These are phyloP conservation scores for Caenorhabditis afra DNA, from an alignment of 2,888 invertebrate genomes.

Conservation along the genomic window DNA sequence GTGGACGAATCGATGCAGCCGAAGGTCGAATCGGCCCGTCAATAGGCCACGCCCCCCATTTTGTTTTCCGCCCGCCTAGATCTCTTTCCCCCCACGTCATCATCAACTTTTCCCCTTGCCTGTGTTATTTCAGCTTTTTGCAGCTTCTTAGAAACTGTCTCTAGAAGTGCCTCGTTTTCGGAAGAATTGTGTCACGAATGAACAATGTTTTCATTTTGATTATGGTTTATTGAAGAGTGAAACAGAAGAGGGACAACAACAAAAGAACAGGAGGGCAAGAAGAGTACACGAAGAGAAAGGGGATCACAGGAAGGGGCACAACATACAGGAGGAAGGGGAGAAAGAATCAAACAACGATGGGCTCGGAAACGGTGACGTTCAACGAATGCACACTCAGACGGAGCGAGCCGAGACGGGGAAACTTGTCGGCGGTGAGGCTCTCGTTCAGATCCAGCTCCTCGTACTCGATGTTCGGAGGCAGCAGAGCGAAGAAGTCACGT, in stretches of 20 bases:
- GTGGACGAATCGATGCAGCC: slow-evolving; percentile 48
- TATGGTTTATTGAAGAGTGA: neutral
- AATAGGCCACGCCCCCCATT: slow-evolving; percentile 26
- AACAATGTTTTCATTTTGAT: too few relatives aligned
- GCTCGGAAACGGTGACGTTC: slow-evolving; percentile 16
- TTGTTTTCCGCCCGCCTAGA: slow-evolving; percentile 37
- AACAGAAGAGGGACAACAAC: neutral
- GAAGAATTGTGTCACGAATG: slow-evolving; percentile 10
- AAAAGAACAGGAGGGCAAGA: neutral
- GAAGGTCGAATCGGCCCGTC: slow-evolving; percentile 57
- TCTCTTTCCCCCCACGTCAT: slow-evolving; percentile 16
- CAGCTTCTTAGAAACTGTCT: neutral
- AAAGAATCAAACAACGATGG: slow-evolving; percentile 24
- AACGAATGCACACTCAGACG: slow-evolving; percentile 1
- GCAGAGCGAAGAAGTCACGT: slow-evolving; percentile 19
- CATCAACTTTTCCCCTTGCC: slow-evolving; percentile 31
- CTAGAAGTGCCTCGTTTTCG: slow-evolving; percentile 32
- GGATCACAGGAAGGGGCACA: neutral
- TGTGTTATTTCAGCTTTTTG: slow-evolving; percentile 31
- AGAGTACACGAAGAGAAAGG: neutral
- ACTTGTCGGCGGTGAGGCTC: neutral
- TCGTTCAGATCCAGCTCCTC: slow-evolving; percentile 9
- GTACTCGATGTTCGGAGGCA: slow-evolving; percentile 26
- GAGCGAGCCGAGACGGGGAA: slow-evolving; percentile 28
- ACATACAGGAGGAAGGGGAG: neutral